Conservation (phyloP, 1,140 invertebrate genomes). For the Physella acuta region DNA sequence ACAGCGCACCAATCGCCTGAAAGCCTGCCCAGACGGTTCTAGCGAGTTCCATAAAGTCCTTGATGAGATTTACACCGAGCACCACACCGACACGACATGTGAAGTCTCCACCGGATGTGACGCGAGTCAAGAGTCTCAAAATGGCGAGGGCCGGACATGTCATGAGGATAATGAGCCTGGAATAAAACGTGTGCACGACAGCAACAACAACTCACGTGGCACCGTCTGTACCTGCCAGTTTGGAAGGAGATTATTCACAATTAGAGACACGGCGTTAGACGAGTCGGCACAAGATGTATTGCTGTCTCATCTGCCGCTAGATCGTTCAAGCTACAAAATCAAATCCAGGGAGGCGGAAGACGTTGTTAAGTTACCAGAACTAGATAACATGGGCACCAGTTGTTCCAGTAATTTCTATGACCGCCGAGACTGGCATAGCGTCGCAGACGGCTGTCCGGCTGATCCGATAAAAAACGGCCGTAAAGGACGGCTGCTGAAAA, state of each 20-base stretch:
- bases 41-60: background rate
- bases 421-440: background rate
- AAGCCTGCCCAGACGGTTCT: background rate
- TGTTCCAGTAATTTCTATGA: conserved; percentile 19
- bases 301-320: background rate
- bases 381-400: conserved; percentile 8
- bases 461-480: background rate
- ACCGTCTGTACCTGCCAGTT: no score
- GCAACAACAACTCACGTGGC: background rate
- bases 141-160: background rate
- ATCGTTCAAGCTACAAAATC: background rate
- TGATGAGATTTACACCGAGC: background rate
- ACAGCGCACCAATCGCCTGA: background rate
- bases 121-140: no score
- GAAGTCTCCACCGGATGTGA: background rate
- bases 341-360: background rate
- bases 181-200: background rate
- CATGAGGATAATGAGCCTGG: no score
- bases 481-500: background rate
- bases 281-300: no score
- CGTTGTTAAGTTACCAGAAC: background rate
- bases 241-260: no score
- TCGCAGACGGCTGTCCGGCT: background rate
- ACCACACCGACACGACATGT: no score
- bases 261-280: no score